Conservation (phyloP, 2,797 vertebrate genomes). For the Sebastes iracundus region DNA sequence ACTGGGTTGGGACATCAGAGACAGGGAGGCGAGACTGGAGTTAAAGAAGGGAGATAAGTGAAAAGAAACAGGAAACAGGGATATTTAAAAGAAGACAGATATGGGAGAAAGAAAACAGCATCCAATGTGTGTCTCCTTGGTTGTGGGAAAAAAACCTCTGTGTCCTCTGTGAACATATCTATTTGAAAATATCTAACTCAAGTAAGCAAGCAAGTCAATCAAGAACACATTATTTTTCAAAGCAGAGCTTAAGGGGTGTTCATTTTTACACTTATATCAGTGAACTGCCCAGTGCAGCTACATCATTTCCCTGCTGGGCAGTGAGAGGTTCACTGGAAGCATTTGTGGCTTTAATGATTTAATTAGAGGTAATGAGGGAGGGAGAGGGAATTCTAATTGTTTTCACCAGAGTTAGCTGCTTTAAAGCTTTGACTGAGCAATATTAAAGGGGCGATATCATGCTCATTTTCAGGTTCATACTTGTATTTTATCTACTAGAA, state of each 20-base stretch:
- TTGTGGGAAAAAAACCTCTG: neutral
- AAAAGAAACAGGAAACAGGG: constrained; percentile 22
- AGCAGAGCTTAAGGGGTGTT: neutral
- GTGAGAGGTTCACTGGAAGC: neutral
- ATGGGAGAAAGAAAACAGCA: neutral
- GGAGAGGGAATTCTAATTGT: neutral
- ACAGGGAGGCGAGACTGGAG: constrained; percentile 17
- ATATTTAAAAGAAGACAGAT: neutral
- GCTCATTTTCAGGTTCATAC: neutral
- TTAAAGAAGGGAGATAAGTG: neutral
- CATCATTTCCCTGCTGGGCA: neutral
- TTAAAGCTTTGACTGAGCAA: neutral
- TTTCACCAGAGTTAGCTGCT: neutral
- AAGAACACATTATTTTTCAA: neutral
- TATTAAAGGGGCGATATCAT: neutral
- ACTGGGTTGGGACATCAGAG: constrained; percentile 6
- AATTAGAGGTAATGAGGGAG: neutral
- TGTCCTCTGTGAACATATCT: neutral
- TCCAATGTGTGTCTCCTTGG: neutral
- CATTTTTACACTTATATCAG: neutral
- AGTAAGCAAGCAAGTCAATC: neutral
- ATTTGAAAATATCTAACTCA: neutral
- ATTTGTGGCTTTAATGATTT: constrained; percentile 2
- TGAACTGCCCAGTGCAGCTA: neutral
- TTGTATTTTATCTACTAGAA: too few relatives aligned